Evolutionary conservation across 1,140 invertebrate species (phyloP), one percentile per base, ranked within the genome.

Genomic region (Drosophila dunni): DNA sequence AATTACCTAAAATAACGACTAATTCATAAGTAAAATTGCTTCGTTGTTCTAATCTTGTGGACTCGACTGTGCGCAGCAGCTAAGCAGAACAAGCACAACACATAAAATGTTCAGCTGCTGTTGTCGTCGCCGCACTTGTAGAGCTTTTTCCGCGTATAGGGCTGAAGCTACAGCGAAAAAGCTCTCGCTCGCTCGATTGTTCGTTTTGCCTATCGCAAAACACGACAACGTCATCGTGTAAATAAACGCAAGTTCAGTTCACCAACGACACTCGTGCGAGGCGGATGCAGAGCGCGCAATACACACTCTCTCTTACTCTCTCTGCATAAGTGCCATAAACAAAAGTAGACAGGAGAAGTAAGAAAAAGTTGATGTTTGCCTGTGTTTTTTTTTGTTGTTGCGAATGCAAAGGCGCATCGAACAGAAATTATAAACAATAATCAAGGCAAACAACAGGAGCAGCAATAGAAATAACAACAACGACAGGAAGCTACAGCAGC

Each of bases 221-320:
- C 24, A 53, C 50, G 34, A n/a, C 50, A 45, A 46, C 60, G 67
- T 70, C 67, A 75, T 74, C 71, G 71, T 69, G 71, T 74, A 74
- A 74, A 74, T 74, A 74, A 74, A 69, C 71, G 71, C 53, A 65
- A 75, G 61, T 76, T 78, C 71, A 78, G 75, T 78, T 74, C 60
- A 74, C 36, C 70, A 78, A 60, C 71, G 71, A 78, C 53, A 68
- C 58, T 78, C 71, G 64, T 60, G 60, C 75, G 70, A 75, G 65
- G 75, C 75, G 75, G 70, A 75, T 63, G 75, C 75, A 61, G 60
- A 63, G 56, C 60, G 60, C 67, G 68, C 68, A 64, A 58, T 11
- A 51, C 33, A 53, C n/a, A 54, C 29, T 38, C 62, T 64, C 48
- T 40, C 45, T 9, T 11, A 17, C 10, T 33, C 48, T 48, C 46